phyloP scores from a whole-genome alignment of 2,797 vertebrate genomes.

The Enoplosus armatus region DNA sequence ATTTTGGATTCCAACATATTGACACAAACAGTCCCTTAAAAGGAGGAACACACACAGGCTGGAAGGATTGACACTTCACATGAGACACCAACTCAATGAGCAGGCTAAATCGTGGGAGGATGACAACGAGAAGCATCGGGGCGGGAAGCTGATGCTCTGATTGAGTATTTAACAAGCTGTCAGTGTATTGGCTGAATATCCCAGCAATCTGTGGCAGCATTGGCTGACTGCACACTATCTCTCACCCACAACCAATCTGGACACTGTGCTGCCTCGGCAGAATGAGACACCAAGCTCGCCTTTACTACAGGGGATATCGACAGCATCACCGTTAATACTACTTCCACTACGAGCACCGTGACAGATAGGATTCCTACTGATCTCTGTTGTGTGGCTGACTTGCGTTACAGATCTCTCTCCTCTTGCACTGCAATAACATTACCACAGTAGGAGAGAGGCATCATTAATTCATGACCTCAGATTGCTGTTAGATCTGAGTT shows the following conservation, averaged over 20 bases:
- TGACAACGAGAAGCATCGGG: constrained; percentile 15
- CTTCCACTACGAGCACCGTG: constrained; percentile 29
- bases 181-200: constrained; percentile 58
- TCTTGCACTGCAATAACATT: constrained; percentile 56
- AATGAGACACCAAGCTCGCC: constrained; percentile 40
- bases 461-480: constrained; percentile 74
- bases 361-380: constrained; percentile 33
- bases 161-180: constrained; percentile 68
- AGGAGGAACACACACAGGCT: background rate
- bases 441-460: constrained; percentile 36
- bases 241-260: constrained; percentile 65
- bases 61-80: constrained; percentile 13
- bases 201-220: constrained; percentile 62
- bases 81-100: constrained; percentile 27
- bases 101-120: constrained; percentile 29
- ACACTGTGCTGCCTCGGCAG: constrained; percentile 52
- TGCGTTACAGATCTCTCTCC: background rate
- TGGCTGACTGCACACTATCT: constrained; percentile 65
- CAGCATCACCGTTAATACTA: constrained; percentile 32
- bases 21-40: constrained; percentile 1
- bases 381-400: constrained; percentile 6
- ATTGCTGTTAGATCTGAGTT: constrained; percentile 40
- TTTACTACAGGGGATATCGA: constrained; percentile 59
- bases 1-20: constrained; percentile 18
- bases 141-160: constrained; percentile 40